These are phyloP conservation scores for Agrochola lychnidis DNA, from an alignment of 2,888 invertebrate species.

Conservation along the genomic window DNA sequence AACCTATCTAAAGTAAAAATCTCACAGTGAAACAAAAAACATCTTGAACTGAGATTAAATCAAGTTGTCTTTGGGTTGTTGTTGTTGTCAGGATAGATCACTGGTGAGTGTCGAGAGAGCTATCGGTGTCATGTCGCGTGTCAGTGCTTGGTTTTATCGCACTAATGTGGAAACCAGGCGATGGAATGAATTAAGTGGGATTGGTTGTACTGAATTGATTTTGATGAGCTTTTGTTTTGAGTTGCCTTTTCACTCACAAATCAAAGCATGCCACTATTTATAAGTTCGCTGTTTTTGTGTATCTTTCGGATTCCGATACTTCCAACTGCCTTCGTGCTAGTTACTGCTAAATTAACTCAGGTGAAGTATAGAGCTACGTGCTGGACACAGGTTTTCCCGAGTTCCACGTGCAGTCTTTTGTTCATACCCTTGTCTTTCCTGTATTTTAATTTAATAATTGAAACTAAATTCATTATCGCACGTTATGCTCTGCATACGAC, in stretches of 20 bases:
- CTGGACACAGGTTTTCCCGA: neutral
- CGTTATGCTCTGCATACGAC: too few relatives aligned
- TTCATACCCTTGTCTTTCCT: too few relatives aligned
- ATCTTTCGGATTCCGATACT: neutral
- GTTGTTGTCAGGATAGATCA: neutral
- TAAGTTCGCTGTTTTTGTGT: neutral
- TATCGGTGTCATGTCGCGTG: slow-evolving; percentile 2
- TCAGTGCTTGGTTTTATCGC: neutral
- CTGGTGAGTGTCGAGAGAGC: neutral
- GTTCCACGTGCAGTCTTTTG: too few relatives aligned
- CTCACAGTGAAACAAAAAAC: neutral
- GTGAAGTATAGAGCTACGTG: neutral
- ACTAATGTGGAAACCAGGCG: neutral
- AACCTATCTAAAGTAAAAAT: neutral
- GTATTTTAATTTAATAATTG: too few relatives aligned
- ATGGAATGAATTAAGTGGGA: neutral
- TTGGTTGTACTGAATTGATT: neutral
- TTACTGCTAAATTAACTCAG: neutral
- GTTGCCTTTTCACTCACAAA: neutral
- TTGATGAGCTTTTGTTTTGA: neutral
- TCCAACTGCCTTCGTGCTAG: neutral
- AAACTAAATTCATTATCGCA: too few relatives aligned
- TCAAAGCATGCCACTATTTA: neutral
- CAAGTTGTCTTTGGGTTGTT: neutral
- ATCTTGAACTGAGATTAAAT: neutral